A percentile compares a stretch with the other conserved stretches of the same genome.
Conservation (phyloP, 2,888 invertebrate species). For the Trissolcus japonicus region DNA sequence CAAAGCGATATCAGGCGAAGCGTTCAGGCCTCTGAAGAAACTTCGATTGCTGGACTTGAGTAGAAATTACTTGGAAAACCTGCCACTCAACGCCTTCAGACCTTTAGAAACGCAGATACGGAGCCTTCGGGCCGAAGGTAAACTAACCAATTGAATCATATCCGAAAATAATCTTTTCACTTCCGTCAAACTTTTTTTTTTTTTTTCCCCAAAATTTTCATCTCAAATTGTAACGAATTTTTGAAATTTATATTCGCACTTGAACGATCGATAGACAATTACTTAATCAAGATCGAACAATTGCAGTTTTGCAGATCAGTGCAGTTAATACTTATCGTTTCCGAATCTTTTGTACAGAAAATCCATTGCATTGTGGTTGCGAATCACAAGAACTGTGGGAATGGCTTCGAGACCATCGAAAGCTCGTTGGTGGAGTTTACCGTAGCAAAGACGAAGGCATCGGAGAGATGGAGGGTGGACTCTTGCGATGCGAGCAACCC, state of each 20-base stretch:
- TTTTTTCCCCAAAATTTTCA: too few relatives aligned
- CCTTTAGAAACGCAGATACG: constrained; percentile 90
- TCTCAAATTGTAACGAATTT: background rate
- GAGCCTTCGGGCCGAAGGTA: constrained; percentile 88
- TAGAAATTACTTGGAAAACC: constrained; percentile 88
- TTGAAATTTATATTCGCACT: background rate
- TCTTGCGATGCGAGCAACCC: constrained; percentile 88
- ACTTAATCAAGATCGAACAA: too few relatives aligned
- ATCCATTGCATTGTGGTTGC: constrained; percentile 93
- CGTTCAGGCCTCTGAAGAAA: constrained; percentile 87
- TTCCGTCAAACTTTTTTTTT: background rate
- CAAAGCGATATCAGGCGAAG: constrained; percentile 86
- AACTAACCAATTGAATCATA: constrained; percentile 45
- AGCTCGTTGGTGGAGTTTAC: constrained; percentile 82
- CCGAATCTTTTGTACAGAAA: constrained; percentile 80
- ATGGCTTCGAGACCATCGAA: constrained; percentile 93
- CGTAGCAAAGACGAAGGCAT: constrained; percentile 72
- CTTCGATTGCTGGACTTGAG: constrained; percentile 87
- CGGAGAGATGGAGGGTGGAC: constrained; percentile 67
- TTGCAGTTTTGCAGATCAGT: background rate
- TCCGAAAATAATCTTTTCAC: background rate
- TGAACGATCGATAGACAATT: background rate
- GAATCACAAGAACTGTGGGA: constrained; percentile 94
- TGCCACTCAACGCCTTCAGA: constrained; percentile 86
- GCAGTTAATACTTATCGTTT: background rate